A percentile compares a stretch with the other conserved stretches of the same genome.
These are phyloP conservation scores for Catharus minimus DNA, from an alignment of 2,113 vertebrate genomes.

Conservation along the genomic window DNA sequence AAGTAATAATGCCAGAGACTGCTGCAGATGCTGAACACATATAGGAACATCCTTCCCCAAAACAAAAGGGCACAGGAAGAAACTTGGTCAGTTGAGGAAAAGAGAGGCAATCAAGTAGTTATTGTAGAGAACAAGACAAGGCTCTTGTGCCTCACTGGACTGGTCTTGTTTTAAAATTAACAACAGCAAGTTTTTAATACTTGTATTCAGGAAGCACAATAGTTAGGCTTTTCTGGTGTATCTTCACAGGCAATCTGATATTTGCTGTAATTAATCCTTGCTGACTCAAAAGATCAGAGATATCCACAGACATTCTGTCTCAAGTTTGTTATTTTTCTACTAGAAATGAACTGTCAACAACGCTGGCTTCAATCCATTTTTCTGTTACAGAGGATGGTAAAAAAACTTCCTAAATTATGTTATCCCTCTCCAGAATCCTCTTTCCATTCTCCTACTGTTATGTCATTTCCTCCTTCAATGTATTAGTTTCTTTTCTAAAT, in stretches of 20 bases:
- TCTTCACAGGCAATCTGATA: slow-evolving; percentile 10
- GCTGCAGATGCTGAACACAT: not conserved
- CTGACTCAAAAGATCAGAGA: not conserved
- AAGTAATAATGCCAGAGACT: not conserved
- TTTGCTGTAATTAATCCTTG: slow-evolving; percentile 24
- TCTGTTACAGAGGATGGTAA: not conserved
- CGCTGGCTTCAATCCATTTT: not conserved
- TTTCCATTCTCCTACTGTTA: not conserved
- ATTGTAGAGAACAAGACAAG: not conserved
- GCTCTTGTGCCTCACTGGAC: not conserved
- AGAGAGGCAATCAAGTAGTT: not conserved
- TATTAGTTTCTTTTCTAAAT: not conserved
- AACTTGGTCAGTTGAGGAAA: not conserved
- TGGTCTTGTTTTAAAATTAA: not conserved
- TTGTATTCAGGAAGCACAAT: not conserved
- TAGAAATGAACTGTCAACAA: not conserved
- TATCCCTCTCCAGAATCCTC: not conserved
- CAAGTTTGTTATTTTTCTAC: not conserved
- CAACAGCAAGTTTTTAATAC: not conserved
- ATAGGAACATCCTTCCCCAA: not conserved
- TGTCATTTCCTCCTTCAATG: not conserved
- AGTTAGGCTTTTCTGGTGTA: not conserved
- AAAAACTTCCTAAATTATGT: not conserved
- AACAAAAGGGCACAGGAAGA: not conserved
- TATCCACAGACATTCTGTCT: not conserved